A percentile compares a stretch with the other conserved stretches of the same genome.
phyloP scores from a whole-genome alignment of 2,113 vertebrate genomes.

The Odocoileus hemionus region DNA sequence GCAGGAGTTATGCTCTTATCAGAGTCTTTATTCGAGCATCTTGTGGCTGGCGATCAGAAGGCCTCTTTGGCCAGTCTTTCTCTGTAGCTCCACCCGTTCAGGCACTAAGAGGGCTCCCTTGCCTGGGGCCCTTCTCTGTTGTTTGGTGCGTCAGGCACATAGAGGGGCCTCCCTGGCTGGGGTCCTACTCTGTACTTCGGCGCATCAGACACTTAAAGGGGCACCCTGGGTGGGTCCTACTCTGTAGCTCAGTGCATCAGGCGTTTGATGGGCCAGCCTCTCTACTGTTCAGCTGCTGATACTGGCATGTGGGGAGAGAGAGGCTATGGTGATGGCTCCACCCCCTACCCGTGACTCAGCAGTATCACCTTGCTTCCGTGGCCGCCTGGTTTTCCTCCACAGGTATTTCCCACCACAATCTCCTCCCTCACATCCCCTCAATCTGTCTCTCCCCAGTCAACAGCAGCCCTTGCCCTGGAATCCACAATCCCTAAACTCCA shows the following conservation, averaged over 20 bases:
- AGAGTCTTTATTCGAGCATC: neutral
- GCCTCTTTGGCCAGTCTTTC: neutral
- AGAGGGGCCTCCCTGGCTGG: neutral
- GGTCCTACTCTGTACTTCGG: neutral
- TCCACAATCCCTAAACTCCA: neutral
- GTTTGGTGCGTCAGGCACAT: neutral
- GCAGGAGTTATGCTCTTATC: neutral
- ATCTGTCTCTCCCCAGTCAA: neutral
- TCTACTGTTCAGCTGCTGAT: neutral
- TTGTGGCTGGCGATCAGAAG: neutral
- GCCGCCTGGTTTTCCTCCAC: neutral
- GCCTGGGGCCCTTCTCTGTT: neutral
- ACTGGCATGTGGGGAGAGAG: neutral
- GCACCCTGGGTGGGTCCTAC: neutral
- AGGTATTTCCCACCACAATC: neutral
- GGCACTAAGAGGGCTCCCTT: neutral
- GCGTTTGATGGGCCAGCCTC: neutral
- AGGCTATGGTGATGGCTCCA: neutral
- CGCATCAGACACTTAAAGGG: accelerated
- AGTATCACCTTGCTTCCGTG: neutral
- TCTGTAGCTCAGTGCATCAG: neutral
- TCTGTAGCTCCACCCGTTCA: accelerated
- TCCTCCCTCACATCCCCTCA: neutral
- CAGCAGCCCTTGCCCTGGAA: neutral
- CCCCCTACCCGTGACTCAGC: neutral